Evolutionary conservation across 2,797 vertebrate genomes (phyloP), one percentile per base, ranked within the genome.

Genomic region (Psittacula echo): DNA sequence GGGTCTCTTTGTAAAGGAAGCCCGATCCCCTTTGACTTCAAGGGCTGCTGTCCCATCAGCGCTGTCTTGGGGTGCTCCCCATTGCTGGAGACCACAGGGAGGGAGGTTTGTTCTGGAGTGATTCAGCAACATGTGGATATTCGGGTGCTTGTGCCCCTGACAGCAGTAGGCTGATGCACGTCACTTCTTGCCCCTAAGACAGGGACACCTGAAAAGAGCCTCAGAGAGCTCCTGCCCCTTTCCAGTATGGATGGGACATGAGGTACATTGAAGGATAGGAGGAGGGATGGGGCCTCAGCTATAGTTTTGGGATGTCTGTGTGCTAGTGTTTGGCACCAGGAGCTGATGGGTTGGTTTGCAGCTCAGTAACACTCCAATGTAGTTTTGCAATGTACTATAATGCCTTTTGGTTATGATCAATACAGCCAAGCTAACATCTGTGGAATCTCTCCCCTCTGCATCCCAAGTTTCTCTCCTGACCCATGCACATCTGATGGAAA

Each of bases 61-160:
- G 0, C 19, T 11, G 0, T 53, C 23, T 41, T 0, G 12, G 73
- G 77, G 37, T 2, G 4, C 30, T 66, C 32, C 44, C 51, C 1
- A 0, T 8, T 27, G 62, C 73, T 66, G 92, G 83, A 44, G 82
- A 16, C 13, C 62, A 4, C 34, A 13, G 34, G 65, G 70, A 48
- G 26, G 32, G 48, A 53, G 37, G 48, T 64, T 39, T 17, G 24
- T 37, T 32, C 76, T 54, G 73, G 80, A 42, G 80, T 86, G 92
- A 87, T 93, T 95, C 89, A 91, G 86, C 84, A 89, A 27, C 88
- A 30, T 4, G 54, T 88, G 90, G 77, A n/a, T 79, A 23, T 80
- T 50, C 0, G 3, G 44, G 48, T 39, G 21, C 20, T 62, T 23
- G 62, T 54, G 58, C 13, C 65, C 29, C 44, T 13, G 29, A 4